Evolutionary conservation across 1,140 invertebrate genomes (phyloP), one percentile per base, ranked within the genome.

Genomic region (Ylistrum balloti): DNA sequence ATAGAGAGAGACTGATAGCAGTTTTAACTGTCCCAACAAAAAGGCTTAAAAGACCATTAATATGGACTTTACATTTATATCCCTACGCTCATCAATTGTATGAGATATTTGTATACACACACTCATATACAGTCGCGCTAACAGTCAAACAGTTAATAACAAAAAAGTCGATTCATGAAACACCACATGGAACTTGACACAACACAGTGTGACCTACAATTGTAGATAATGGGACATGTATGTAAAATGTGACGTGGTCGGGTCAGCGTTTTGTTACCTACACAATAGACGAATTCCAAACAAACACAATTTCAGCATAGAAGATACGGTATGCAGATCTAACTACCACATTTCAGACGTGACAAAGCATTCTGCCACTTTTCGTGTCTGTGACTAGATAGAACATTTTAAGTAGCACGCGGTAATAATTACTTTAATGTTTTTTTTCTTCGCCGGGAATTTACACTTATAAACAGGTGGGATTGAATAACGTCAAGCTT

Each of bases 111-210:
- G 17, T 5, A 74, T 74, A 28, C 28, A 74, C 28, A 22, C 28
- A n/a, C n/a, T 74, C 17, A 74, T n/a, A 74, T 15, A 9, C 10
- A 17, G 20, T 9, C 41, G 41, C 1, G n/a, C n/a, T 74, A 7
- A 74, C 56, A 74, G 56, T 74, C n/a, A 74, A 74, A 1, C 22
- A 74, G 56, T 28, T 74, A 9, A 28, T n/a, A 3, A 74, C 56
- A 74, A 74, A 74, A 74, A 74, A 74, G 56, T 74, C 56, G n/a
- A 74, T 74, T 74, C 56, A 74, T 74, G 22, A 45, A 38, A 45
- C 17, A 17, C 9, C 41, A 13, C 41, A 17, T 17, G 41, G 41
- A 45, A 74, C 56, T 74, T 74, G 56, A 74, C 56, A 74, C 56
- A 74, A 3, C n/a, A n/a, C 28, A 1, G n/a, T 11, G n/a, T 74